These are phyloP conservation scores for Nothoprocta pentlandii DNA, from an alignment of 2,113 vertebrate genomes.

Conservation along the genomic window DNA sequence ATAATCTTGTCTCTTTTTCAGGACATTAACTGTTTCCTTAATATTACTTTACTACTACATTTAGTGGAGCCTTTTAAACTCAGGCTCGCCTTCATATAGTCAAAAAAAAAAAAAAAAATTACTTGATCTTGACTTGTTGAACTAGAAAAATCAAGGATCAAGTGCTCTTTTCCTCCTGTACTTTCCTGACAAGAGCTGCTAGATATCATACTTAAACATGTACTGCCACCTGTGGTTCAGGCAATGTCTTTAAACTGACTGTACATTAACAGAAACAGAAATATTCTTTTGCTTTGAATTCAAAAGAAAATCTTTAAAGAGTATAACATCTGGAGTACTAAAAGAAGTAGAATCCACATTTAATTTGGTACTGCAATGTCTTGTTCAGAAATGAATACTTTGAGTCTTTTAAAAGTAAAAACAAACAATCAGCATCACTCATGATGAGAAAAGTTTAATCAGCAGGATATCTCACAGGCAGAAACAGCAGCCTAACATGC, in stretches of 20 bases:
- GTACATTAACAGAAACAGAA: background rate
- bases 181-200: background rate
- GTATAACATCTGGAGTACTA: background rate
- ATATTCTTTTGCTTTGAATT: background rate
- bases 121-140: background rate
- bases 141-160: background rate
- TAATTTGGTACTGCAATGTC: background rate
- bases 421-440: background rate
- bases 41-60: background rate
- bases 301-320: background rate
- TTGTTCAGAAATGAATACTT: background rate
- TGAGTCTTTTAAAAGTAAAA: background rate
- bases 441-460: too few relatives aligned
- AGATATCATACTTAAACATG: constrained; percentile 10
- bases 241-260: background rate
- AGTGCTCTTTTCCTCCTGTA: background rate
- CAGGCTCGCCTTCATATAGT: background rate
- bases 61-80: background rate
- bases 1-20: background rate
- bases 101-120: background rate
- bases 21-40: background rate
- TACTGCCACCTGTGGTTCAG: constrained; percentile 48
- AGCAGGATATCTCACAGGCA: too few relatives aligned
- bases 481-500: background rate
- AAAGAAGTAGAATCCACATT: background rate